phyloP scores from a whole-genome alignment of 2,797 vertebrate species.

The Alauda arvensis region DNA sequence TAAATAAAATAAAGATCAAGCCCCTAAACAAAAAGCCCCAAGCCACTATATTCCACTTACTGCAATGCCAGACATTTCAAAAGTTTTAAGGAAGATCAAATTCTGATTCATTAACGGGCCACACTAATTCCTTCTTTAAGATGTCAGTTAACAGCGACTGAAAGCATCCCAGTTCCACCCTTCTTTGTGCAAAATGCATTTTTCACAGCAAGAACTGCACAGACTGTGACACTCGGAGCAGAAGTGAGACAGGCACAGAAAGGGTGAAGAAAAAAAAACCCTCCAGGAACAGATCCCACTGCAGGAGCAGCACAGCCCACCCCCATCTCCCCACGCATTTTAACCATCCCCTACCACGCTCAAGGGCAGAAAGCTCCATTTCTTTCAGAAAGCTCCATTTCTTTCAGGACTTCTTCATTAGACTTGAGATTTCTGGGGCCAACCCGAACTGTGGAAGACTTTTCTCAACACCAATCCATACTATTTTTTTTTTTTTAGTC shows the following conservation, averaged over 20 bases:
- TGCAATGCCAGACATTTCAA: accelerated
- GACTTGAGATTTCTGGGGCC: not conserved
- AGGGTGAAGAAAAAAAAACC: not conserved
- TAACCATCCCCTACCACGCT: accelerated
- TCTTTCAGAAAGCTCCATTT: not conserved
- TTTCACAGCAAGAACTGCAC: not conserved
- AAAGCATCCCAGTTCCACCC: not conserved
- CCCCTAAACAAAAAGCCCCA: not conserved
- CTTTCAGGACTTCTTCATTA: not conserved
- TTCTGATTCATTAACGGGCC: not conserved
- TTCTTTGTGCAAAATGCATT: not conserved
- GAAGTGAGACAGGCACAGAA: not conserved
- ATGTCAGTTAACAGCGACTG: not conserved
- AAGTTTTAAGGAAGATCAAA: not conserved
- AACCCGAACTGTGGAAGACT: accelerated
- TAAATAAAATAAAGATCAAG: not conserved
- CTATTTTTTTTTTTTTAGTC: not conserved
- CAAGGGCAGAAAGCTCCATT: not conserved
- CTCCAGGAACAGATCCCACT: not conserved
- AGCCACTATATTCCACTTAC: not conserved
- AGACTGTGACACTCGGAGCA: not conserved
- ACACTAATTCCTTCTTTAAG: not conserved
- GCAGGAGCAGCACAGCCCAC: not conserved
- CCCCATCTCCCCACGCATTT: not conserved
- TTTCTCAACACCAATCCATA: not conserved